A percentile compares a stretch with the other conserved stretches of the same genome.
Evolutionary conservation across 2,113 vertebrate species (phyloP).

Genomic region (Talpa occidentalis): DNA sequence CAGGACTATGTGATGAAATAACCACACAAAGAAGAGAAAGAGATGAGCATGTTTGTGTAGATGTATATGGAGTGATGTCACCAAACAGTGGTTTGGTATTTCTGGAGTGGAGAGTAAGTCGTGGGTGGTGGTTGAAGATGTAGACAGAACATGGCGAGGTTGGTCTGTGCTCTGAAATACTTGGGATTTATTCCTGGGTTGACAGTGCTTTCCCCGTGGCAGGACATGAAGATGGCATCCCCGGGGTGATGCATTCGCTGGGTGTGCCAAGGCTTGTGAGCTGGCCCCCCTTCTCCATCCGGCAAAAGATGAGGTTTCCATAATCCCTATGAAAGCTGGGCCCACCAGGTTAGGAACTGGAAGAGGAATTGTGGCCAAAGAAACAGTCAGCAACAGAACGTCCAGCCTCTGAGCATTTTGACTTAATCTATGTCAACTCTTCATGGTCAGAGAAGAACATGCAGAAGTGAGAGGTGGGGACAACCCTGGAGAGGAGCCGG

Average conservation of each 20-base stretch:
- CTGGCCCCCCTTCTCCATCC: background rate
- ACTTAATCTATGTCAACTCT: background rate
- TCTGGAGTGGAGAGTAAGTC: background rate
- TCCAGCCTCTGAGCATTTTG: background rate
- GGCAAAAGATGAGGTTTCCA: background rate
- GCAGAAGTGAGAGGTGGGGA: background rate
- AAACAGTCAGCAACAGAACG: background rate
- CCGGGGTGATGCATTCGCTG: background rate
- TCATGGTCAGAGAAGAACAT: background rate
- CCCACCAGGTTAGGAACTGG: background rate
- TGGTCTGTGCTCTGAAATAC: background rate
- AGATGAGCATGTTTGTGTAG: background rate
- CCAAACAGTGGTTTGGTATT: background rate
- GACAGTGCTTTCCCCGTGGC: background rate
- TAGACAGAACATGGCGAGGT: background rate
- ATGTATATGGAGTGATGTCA: background rate
- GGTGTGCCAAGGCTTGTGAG: background rate
- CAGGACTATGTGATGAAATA: too few species aligned
- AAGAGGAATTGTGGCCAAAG: background rate
- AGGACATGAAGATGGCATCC: background rate
- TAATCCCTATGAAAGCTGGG: background rate
- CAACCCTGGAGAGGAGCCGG: background rate
- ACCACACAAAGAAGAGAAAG: background rate
- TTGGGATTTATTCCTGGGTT: background rate
- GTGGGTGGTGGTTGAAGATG: background rate